phyloP scores from a whole-genome alignment of 2,113 vertebrate genomes.

The Myiozetetes cayanensis region DNA sequence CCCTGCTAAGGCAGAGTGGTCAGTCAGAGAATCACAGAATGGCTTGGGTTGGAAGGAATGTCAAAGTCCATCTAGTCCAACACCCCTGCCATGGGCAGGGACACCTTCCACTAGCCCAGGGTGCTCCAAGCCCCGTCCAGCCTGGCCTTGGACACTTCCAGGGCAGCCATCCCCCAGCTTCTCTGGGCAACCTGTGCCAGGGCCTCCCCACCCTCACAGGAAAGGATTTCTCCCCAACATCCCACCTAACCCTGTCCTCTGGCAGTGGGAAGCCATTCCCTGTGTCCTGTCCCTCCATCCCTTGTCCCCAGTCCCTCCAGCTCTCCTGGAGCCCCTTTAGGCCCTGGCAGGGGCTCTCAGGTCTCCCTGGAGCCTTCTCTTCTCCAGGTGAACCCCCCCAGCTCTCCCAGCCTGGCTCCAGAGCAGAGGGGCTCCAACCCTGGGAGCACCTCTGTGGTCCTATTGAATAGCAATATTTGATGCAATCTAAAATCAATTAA shows the following conservation, averaged over 20 bases:
- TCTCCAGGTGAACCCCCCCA: not conserved
- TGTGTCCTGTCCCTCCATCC: not conserved
- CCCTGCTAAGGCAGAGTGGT: not conserved
- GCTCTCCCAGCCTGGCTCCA: not conserved
- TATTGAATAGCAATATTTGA: not conserved
- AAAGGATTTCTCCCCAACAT: not conserved
- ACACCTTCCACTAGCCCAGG: not conserved
- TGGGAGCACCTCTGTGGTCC: not conserved
- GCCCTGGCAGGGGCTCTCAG: not conserved
- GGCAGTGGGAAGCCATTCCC: not conserved
- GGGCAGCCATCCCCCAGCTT: not conserved
- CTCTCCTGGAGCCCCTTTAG: not conserved
- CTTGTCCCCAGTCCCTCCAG: not conserved
- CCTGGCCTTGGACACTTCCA: not conserved
- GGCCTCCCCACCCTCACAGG: fast-evolving
- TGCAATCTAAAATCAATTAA: not conserved
- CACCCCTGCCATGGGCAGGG: not conserved
- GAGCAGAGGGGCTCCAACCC: not conserved
- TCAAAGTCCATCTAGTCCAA: not conserved
- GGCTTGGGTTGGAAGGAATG: not conserved
- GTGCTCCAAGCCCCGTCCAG: fast-evolving
- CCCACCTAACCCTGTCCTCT: not conserved
- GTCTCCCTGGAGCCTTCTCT: not conserved
- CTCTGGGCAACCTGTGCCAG: not conserved
- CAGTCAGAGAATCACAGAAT: not conserved